These are phyloP conservation scores for Pachliopta kotzebuea DNA, from an alignment of 2,888 invertebrate genomes.

Conservation along the genomic window DNA sequence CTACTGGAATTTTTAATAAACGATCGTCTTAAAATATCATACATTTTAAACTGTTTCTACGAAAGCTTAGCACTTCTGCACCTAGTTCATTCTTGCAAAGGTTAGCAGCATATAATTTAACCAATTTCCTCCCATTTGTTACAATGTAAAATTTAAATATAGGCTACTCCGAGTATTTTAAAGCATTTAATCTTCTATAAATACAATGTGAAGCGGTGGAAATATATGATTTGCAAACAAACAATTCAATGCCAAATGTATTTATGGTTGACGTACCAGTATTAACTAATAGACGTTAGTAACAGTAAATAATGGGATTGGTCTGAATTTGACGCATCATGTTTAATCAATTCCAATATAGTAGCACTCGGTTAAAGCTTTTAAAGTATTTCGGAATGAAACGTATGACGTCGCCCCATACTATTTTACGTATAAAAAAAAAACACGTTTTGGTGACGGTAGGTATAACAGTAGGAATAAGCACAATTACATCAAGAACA, in stretches of 20 bases:
- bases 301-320: background rate
- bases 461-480: background rate
- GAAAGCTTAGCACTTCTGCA: background rate
- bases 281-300: constrained; percentile 7
- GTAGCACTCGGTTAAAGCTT: constrained; percentile 2
- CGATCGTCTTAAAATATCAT: too few species aligned
- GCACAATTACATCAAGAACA: background rate
- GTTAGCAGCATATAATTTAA: background rate
- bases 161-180: constrained; percentile 16
- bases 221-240: constrained; percentile 1
- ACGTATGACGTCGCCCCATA: constrained; percentile 4
- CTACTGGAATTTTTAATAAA: too few species aligned
- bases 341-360: constrained; percentile 6
- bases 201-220: constrained; percentile 11
- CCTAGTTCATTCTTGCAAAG: background rate
- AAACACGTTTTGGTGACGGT: background rate
- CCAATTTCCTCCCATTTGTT: background rate
- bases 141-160: constrained; percentile 12
- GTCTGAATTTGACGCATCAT: constrained; percentile 2
- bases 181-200: constrained; percentile 17
- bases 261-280: constrained; percentile 13
- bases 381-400: constrained; percentile 11
- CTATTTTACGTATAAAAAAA: constrained; percentile 8
- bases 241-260: constrained; percentile 19
- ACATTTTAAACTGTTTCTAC: too few species aligned